Percentiles rank a stretch among this genome's conserved stretches.
phyloP scores from a whole-genome alignment of 1,140 invertebrate species.

The Berghia stephanieae region DNA sequence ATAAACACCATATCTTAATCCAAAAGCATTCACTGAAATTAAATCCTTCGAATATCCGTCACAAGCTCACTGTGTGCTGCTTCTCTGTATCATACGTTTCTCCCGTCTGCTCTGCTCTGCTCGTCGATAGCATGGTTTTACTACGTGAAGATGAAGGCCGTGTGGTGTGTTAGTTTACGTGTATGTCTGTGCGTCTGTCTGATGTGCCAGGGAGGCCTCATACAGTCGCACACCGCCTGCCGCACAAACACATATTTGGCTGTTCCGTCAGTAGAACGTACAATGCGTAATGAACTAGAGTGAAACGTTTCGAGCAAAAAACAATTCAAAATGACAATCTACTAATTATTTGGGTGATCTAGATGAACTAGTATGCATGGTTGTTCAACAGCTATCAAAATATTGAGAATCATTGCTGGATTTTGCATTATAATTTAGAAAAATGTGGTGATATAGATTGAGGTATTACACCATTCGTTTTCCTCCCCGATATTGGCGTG shows the following conservation, averaged over 20 bases:
- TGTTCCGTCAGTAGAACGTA: constrained; percentile 20
- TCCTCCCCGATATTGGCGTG: too few relatives aligned
- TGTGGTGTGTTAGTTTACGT: too few relatives aligned
- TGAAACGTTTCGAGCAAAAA: not conserved
- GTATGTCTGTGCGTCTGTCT: too few relatives aligned
- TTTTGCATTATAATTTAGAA: not conserved
- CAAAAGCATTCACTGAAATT: not conserved
- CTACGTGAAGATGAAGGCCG: too few relatives aligned
- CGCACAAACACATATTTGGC: constrained; percentile 18
- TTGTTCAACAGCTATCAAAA: not conserved
- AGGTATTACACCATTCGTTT: too few relatives aligned
- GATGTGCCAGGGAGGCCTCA: not conserved
- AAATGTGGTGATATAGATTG: not conserved
- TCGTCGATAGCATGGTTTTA: constrained; percentile 10
- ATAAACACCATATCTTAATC: constrained; percentile 30
- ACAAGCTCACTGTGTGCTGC: not conserved
- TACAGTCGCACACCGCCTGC: not conserved
- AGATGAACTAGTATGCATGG: not conserved
- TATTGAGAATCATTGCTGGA: not conserved
- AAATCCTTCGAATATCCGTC: too few relatives aligned
- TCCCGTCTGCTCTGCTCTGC: not conserved
- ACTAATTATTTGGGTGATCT: not conserved
- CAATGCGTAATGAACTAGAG: not conserved
- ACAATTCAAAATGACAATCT: too few relatives aligned
- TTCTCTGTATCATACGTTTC: not conserved